Conservation (phyloP, 2,888 invertebrate species). For the Kuschelorhynchus macadamiae region DNA sequence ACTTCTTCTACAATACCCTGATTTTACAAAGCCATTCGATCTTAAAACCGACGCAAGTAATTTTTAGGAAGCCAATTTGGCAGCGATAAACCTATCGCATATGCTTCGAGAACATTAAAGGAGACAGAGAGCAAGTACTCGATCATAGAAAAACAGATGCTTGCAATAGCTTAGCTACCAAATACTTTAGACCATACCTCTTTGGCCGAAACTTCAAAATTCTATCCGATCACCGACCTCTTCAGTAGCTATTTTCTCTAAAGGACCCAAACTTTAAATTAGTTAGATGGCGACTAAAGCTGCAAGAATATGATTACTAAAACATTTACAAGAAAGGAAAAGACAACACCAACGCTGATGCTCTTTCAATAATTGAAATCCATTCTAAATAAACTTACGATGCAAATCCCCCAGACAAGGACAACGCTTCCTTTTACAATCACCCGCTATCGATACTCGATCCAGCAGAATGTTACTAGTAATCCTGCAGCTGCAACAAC, state of each 20-base stretch:
- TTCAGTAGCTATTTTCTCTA: too few species aligned
- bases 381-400: too few species aligned
- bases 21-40: too few species aligned
- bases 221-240: conserved; percentile 32
- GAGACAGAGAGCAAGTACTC: conserved; percentile 40
- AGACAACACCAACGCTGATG: conserved; percentile 37
- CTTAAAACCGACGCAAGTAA: too few species aligned
- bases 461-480: too few species aligned
- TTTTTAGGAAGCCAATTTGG: too few species aligned
- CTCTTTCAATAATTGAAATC: conserved; percentile 27
- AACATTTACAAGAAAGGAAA: conserved; percentile 39
- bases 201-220: conserved; percentile 36
- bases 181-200: conserved; percentile 51
- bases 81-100: conserved; percentile 50
- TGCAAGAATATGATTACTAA: conserved; percentile 27
- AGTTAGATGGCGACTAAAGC: conserved; percentile 33
- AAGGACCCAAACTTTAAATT: conserved; percentile 38
- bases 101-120: conserved; percentile 42
- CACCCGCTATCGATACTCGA: too few species aligned
- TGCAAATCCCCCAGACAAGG: too few species aligned
- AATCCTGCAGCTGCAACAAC: too few species aligned
- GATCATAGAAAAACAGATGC: conserved; percentile 51
- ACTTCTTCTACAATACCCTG: too few species aligned
- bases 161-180: conserved; percentile 48
- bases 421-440: too few species aligned